Base-by-base conservation (phyloP, 1,140 invertebrate species). In the Formica exsecta region DNA sequence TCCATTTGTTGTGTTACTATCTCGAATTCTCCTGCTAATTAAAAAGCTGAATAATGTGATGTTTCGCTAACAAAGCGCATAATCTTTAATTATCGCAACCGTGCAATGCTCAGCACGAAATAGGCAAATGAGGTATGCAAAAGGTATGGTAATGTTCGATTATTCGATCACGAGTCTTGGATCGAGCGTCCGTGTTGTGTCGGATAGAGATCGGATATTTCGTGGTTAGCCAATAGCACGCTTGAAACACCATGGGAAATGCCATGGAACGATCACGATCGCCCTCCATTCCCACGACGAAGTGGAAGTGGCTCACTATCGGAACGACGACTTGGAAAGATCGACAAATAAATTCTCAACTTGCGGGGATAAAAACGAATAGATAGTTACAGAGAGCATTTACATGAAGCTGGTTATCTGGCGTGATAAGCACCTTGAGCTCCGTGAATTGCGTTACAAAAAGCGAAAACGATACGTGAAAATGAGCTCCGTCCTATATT, bases 281-380 rank as follows among this genome's bases (percentile, higher is more conserved):
- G 68, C 57, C 29, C 79, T 48, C 57, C 54, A 59, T 83, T 83
- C 68, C n/a, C 79, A 83, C 54, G 38, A 44, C 25, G 13, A 83
- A 73, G 22, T 57, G 68, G 68, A 83, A 83, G 13, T n/a, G n/a
- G n/a, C 13, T 61, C 11, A 8, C 66, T 48, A 80, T 73, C 29
- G 66, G 66, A 73, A 68, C 11, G 32, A 8, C 62, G 13, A 36
- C 62, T 80, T 25, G 22, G 5, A 16, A 51, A 11, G 9, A 32
- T 64, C 25, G 54, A 38, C 32, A 54, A 68, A 9, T 16, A n/a
- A 61, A 73, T 13, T 44, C 36, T 70, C 25, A 59, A 29, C 11
- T 22, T 41, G 13, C 13, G 16, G n/a, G 9, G 22, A 73, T 61
- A 61, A 44, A 1, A 11, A 13, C 7, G 3, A 41, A 2, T 59